phyloP scores from a whole-genome alignment of 2,797 vertebrate genomes.

The Chelonia mydas region DNA sequence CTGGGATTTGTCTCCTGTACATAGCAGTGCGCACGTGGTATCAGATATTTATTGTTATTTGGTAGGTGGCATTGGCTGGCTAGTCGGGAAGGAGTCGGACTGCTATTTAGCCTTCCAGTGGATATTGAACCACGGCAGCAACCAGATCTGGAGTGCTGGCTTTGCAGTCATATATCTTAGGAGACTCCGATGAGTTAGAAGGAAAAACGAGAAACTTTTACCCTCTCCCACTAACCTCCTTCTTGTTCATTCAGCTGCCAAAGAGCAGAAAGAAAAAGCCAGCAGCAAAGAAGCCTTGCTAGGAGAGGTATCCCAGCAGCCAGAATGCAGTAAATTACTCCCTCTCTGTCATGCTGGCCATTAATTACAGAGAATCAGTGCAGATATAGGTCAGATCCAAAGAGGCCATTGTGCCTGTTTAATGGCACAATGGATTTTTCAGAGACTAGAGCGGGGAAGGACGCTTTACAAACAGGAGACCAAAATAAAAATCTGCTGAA shows the following conservation, averaged over 20 bases:
- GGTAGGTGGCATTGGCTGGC: not conserved
- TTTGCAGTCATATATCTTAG: not conserved
- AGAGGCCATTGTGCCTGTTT: conserved; percentile 58
- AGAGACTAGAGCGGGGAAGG: not conserved
- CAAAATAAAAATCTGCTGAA: not conserved
- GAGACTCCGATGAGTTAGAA: not conserved
- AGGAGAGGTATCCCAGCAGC: conserved; percentile 51
- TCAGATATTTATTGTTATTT: not conserved
- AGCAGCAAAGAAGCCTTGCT: not conserved
- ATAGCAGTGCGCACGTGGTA: not conserved
- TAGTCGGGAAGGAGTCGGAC: not conserved
- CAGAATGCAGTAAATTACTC: conserved; percentile 50
- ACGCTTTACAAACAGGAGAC: not conserved
- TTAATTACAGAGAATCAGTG: conserved; percentile 20
- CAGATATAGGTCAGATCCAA: conserved; percentile 55
- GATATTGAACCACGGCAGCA: not conserved
- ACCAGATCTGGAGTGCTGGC: not conserved
- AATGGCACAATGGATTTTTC: conserved; percentile 58
- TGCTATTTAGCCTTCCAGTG: not conserved
- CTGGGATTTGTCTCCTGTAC: not conserved
- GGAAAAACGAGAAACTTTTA: not conserved
- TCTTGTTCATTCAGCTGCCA: rapidly evolving
- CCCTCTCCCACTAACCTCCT: not conserved
- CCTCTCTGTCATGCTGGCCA: not conserved
- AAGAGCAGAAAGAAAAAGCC: not conserved